Percentiles rank a stretch among this genome's conserved stretches.
These are phyloP conservation scores for Phasianus colchicus DNA, from an alignment of 2,113 vertebrate genomes.

Conservation along the genomic window DNA sequence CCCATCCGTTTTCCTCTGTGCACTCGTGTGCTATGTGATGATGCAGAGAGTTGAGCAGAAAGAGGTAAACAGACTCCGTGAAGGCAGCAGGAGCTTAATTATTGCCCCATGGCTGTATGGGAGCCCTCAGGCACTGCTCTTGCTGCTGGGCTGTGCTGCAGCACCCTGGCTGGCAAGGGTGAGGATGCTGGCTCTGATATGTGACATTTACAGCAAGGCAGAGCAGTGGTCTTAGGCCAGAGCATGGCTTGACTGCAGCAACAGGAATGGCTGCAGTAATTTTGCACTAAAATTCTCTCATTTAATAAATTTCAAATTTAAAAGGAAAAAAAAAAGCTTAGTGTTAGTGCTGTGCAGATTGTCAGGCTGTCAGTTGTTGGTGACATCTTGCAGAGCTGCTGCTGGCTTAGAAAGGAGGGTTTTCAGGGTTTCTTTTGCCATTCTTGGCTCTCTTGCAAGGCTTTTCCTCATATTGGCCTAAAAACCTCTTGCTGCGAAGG, in stretches of 20 bases:
- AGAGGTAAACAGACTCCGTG: background rate
- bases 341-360: background rate
- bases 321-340: background rate
- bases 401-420: background rate
- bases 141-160: background rate
- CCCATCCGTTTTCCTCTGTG: background rate
- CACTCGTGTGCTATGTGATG: background rate
- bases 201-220: background rate
- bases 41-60: background rate
- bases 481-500: background rate
- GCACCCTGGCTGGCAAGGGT: background rate
- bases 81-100: background rate
- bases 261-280: background rate
- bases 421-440: background rate
- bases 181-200: background rate
- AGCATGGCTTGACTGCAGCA: background rate
- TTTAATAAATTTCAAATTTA: background rate
- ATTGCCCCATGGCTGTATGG: background rate
- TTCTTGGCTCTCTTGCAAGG: background rate
- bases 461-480: background rate
- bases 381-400: background rate
- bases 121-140: background rate
- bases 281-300: background rate
- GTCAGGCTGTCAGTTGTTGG: background rate
- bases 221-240: background rate